These are phyloP conservation scores for Melanotaenia boesemani DNA, from an alignment of 2,797 vertebrate genomes.

Conservation along the genomic window DNA sequence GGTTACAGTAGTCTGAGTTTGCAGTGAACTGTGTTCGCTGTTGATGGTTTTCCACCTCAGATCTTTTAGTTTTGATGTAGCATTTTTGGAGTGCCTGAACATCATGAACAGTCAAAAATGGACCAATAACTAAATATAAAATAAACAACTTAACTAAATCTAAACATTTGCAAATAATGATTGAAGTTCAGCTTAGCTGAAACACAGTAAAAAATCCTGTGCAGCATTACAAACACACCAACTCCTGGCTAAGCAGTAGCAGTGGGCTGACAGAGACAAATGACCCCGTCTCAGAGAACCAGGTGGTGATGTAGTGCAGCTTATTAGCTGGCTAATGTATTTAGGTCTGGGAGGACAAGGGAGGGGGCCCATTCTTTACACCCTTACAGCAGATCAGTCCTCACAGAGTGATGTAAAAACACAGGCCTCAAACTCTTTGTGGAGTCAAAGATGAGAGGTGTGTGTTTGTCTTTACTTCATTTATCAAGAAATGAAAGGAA, in stretches of 20 bases:
- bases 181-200: not conserved
- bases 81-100: not conserved
- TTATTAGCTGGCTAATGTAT: slow-evolving; percentile 68
- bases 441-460: slow-evolving; percentile 9
- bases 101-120: not conserved
- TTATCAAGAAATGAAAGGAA: not conserved
- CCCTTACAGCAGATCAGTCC: slow-evolving; percentile 52
- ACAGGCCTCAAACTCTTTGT: slow-evolving; percentile 44
- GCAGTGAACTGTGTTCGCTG: no score
- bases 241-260: slow-evolving; percentile 35
- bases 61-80: no score
- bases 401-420: slow-evolving; percentile 48
- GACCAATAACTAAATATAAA: not conserved
- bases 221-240: slow-evolving; percentile 1
- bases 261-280: slow-evolving; percentile 58
- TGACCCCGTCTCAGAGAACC: slow-evolving; percentile 46
- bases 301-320: slow-evolving; percentile 62
- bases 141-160: not conserved
- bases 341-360: slow-evolving; percentile 47
- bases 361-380: slow-evolving; percentile 28
- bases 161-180: no score
- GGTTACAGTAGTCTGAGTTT: no score
- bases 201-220: not conserved
- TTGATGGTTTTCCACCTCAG: no score
- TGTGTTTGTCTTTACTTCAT: not conserved